phyloP scores from a whole-genome alignment of 1,140 invertebrate species.

The Eumaeus atala region DNA sequence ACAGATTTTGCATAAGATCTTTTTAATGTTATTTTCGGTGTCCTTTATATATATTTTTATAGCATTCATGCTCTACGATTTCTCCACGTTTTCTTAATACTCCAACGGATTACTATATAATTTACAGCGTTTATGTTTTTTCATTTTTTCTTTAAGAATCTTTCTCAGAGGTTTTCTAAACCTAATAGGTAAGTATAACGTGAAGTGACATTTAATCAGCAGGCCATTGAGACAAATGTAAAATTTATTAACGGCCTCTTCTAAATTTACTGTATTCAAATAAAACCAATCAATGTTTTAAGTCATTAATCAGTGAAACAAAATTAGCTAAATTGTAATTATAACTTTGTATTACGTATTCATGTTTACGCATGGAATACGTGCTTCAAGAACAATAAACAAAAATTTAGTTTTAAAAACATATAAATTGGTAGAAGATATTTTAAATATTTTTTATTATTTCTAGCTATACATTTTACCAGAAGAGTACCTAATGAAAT shows the following conservation, averaged over 20 bases:
- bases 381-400: too few relatives aligned
- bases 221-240: background rate
- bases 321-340: background rate
- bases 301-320: background rate
- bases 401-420: too few relatives aligned
- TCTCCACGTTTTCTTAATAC: background rate
- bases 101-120: background rate
- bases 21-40: too few relatives aligned
- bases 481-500: background rate
- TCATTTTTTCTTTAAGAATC: background rate
- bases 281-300: background rate
- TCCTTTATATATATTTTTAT: too few relatives aligned
- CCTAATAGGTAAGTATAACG: slow-evolving; percentile 2
- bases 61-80: background rate
- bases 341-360: background rate
- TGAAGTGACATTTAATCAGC: too few relatives aligned
- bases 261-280: background rate
- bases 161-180: background rate
- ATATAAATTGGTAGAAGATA: background rate
- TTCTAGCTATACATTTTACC: background rate
- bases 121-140: background rate
- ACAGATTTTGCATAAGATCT: too few relatives aligned
- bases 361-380: too few relatives aligned
- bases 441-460: background rate
- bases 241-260: background rate